Evolutionary conservation across 1,140 invertebrate genomes (phyloP).

Genomic region (Zaprionus tsacasi): DNA sequence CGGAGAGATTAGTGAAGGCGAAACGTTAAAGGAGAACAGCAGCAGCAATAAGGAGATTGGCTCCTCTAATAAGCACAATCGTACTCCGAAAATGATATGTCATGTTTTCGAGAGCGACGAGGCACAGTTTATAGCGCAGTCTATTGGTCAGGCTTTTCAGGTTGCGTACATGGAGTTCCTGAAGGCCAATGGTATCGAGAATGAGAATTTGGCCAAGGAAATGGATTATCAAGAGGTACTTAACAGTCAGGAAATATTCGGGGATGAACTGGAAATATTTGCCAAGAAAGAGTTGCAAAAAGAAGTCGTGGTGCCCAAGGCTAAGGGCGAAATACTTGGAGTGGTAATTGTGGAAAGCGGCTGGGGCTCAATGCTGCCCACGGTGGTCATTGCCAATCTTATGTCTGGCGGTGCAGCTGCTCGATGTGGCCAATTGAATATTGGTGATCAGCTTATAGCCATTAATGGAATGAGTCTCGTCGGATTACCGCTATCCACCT

Average conservation of each 20-base stretch:
- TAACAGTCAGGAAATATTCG: constrained; percentile 99
- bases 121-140: constrained; percentile 99
- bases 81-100: constrained; percentile 99
- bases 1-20: constrained; percentile 49
- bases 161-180: constrained; percentile 99
- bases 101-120: constrained; percentile 99
- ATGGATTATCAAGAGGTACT: constrained; percentile 99
- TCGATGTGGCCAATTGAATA: constrained; percentile 98
- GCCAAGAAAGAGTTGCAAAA: constrained; percentile 99
- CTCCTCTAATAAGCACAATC: constrained; percentile 88
- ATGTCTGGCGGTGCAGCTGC: constrained; percentile 97
- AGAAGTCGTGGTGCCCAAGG: constrained; percentile 99
- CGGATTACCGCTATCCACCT: constrained; percentile 97
- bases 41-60: constrained; percentile 31
- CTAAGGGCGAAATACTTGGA: constrained; percentile 99
- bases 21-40: constrained; percentile 30
- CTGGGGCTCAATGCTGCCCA: constrained; percentile 88
- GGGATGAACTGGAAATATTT: constrained; percentile 99
- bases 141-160: constrained; percentile 99
- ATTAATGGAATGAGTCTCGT: constrained; percentile 99
- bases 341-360: constrained; percentile 98
- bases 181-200: constrained; percentile 99
- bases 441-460: constrained; percentile 99
- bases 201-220: constrained; percentile 99
- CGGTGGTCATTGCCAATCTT: constrained; percentile 98